Conservation (phyloP, 2,113 vertebrate species). For the Mixornis gularis region DNA sequence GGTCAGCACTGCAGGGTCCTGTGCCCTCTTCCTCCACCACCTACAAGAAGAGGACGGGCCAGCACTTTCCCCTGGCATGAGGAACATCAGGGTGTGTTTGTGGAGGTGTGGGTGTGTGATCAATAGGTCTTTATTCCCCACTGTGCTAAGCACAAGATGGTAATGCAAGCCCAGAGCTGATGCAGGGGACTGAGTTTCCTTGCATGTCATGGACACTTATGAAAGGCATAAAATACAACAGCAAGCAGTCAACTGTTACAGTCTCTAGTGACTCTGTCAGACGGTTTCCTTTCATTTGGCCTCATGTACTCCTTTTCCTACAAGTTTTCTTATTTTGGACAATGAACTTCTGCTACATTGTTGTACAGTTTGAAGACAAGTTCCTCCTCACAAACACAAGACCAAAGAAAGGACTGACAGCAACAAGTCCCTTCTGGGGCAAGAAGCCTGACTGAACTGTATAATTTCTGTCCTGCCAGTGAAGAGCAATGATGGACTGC, state of each 20-base stretch:
- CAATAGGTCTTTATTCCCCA: slow-evolving; percentile 38
- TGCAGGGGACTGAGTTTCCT: neutral
- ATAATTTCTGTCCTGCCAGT: neutral
- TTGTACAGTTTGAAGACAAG: neutral
- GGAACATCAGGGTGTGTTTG: neutral
- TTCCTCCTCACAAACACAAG: neutral
- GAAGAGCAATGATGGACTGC: neutral
- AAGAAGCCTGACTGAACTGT: neutral
- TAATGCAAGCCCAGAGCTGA: neutral
- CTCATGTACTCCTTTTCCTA: neutral
- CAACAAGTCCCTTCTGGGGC: neutral
- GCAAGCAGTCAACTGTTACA: neutral
- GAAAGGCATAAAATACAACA: slow-evolving; percentile 54
- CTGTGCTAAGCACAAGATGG: slow-evolving; percentile 43
- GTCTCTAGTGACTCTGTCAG: neutral
- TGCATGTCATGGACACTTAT: neutral
- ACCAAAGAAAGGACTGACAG: neutral
- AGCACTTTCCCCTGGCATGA: slow-evolving; percentile 15
- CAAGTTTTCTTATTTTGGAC: neutral
- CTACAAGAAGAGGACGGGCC: neutral
- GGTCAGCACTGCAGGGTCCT: neutral
- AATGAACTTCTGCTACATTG: neutral
- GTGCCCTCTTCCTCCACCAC: neutral
- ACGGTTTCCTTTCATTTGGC: neutral
- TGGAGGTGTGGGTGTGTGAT: neutral